Conservation (phyloP, 2,888 invertebrate species). For the Allacma fusca region DNA sequence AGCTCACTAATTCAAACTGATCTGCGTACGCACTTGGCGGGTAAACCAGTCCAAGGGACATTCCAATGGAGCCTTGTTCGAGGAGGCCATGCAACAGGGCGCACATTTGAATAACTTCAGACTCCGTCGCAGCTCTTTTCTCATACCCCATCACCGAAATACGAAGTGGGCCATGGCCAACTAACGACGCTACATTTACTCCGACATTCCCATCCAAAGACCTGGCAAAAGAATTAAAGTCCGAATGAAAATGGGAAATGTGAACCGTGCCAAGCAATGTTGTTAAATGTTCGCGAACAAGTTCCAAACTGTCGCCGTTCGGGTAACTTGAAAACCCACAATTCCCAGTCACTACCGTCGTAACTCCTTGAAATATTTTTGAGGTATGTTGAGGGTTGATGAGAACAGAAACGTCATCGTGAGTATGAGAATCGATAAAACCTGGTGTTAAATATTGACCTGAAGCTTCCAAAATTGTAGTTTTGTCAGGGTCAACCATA, state of each 20-base stretch:
- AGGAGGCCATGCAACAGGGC: conserved; percentile 49
- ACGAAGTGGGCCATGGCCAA: conserved; percentile 59
- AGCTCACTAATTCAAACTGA: conserved; percentile 47
- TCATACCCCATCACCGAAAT: conserved; percentile 58
- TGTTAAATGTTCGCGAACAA: conserved; percentile 52
- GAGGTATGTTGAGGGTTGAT: conserved; percentile 49
- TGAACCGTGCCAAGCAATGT: conserved; percentile 52
- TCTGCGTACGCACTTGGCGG: conserved; percentile 58
- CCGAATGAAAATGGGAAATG: conserved; percentile 44
- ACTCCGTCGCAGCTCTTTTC: conserved; percentile 53
- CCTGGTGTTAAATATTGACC: conserved; percentile 54
- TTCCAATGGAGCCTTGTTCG: conserved; percentile 52
- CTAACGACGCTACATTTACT: conserved; percentile 53
- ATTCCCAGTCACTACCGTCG: conserved; percentile 57
- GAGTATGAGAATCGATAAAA: conserved; percentile 59
- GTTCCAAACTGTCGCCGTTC: conserved; percentile 45
- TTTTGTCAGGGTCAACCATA: conserved; percentile 32
- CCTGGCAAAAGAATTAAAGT: conserved; percentile 44
- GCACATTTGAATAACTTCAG: conserved; percentile 54
- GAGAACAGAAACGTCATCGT: conserved; percentile 58
- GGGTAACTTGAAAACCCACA: conserved; percentile 60
- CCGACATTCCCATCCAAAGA: conserved; percentile 44
- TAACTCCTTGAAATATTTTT: conserved; percentile 58
- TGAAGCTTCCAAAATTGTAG: conserved; percentile 36
- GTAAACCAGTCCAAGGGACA: conserved; percentile 57